Evolutionary conservation across 2,888 invertebrate species (phyloP).

Genomic region (Biston betularia): DNA sequence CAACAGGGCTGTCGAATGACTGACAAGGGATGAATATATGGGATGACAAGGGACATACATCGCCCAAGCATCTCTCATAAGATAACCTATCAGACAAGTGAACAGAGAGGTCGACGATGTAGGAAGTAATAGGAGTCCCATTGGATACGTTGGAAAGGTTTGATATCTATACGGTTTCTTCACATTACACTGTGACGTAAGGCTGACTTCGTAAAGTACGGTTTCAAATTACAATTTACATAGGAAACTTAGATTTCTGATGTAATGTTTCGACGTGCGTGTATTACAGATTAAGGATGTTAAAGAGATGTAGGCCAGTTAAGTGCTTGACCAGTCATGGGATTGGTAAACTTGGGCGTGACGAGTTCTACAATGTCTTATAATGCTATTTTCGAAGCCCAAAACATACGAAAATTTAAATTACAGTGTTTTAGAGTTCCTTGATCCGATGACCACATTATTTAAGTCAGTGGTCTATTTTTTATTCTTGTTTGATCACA

Average conservation of each 20-base stretch:
- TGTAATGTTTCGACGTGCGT: slow-evolving; percentile 21
- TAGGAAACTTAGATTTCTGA: slow-evolving; percentile 26
- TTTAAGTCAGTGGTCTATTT: no score
- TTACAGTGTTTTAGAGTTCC: no score
- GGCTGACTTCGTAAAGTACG: not conserved
- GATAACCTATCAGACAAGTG: no score
- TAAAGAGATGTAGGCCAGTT: slow-evolving; percentile 13
- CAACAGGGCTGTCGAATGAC: no score
- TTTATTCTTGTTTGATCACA: no score
- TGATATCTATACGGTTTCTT: not conserved
- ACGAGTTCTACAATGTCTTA: not conserved
- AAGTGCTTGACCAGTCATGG: slow-evolving; percentile 9
- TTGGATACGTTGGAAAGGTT: not conserved
- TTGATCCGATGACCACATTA: no score
- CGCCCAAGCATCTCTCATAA: no score
- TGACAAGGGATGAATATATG: no score
- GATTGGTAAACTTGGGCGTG: not conserved
- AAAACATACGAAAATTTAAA: no score
- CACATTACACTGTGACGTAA: not conserved
- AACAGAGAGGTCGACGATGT: no score
- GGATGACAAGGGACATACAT: no score
- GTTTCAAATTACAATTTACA: slow-evolving; percentile 27
- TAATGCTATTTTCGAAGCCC: not conserved
- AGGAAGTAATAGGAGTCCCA: not conserved
- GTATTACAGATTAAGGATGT: slow-evolving; percentile 22